Percentiles rank a stretch among this genome's conserved stretches.
Evolutionary conservation across 2,113 vertebrate species (phyloP).

Genomic region (Leuciscus idus): DNA sequence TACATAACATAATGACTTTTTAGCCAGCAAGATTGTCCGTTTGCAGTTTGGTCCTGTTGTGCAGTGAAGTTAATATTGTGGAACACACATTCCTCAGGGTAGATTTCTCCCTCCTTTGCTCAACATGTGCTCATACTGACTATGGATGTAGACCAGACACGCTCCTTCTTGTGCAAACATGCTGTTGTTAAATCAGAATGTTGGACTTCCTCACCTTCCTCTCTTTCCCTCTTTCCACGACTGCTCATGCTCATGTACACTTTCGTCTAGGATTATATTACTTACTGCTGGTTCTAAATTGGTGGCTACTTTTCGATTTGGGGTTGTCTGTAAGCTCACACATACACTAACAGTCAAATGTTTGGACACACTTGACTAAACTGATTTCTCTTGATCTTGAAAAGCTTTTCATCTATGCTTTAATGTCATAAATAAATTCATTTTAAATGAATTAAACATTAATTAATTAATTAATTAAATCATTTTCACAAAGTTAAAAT

Average conservation of each 20-base stretch:
- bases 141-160: constrained; percentile 13
- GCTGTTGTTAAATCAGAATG: constrained; percentile 14
- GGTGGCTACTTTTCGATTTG: neutral
- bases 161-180: constrained; percentile 8
- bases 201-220: neutral
- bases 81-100: constrained; percentile 12
- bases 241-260: neutral
- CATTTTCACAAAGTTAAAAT: too few relatives aligned
- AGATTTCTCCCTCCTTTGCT: neutral
- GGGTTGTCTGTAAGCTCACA: neutral
- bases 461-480: neutral
- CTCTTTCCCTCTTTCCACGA: constrained; percentile 8
- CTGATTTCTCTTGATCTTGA: neutral
- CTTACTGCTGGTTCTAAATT: neutral
- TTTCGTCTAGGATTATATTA: neutral
- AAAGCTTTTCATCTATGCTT: neutral
- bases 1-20: neutral
- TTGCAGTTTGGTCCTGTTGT: constrained; percentile 24
- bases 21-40: constrained; percentile 18
- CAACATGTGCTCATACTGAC: neutral
- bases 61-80: constrained; percentile 18
- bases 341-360: neutral
- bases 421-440: neutral
- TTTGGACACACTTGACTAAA: neutral
- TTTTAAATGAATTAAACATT: neutral